Evolutionary conservation across 2,113 vertebrate genomes (phyloP), one percentile per base, ranked within the genome.

Genomic region (Octodon degus): DNA sequence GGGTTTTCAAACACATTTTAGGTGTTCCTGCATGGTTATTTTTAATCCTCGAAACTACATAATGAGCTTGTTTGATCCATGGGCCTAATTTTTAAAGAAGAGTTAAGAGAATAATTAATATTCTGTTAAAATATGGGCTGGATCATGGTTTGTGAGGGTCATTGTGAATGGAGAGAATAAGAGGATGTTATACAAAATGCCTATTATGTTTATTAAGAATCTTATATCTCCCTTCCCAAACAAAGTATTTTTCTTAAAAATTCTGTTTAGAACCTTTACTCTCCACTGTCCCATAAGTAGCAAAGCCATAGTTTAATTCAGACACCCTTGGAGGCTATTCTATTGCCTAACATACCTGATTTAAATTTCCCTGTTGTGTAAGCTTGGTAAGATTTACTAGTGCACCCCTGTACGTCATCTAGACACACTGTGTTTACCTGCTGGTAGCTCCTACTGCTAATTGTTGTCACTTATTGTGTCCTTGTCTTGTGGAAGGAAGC

Each of bases 401-500:
- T 72, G 47, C 12, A 14, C 70, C 25, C 22, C 58, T 16, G 74
- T 91, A 65, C 53, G 37, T 89, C 17, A 62, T 83, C 27, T 63
- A 79, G 65, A 93, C 7, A 58, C 4, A 81, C 67, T 74, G 86
- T n/a, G 83, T 87, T 91, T 63, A 67, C 58, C 40, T 91, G 10
- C 25, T 81, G 89, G 6, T 86, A 86, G 17, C 14, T 85, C 27
- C 37, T 88, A 53, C 40, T 55, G 68, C 19, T 70, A 55, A 91
- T 40, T 68, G 77, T 11, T 91, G 37, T 40, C 43, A 68, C 9
- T 87, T 47, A 30, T 4, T 89, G 22, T 89, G 9, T 81, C 7
- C 76, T 96, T 62, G n/a, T 40, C 50, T 86, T 80, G 20, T 74
- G 32, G 43, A 89, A 95, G 22, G 68, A 72, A 92, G 20, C 32